These are phyloP conservation scores for Myathropa florea DNA, from an alignment of 2,888 invertebrate species.

Conservation along the genomic window DNA sequence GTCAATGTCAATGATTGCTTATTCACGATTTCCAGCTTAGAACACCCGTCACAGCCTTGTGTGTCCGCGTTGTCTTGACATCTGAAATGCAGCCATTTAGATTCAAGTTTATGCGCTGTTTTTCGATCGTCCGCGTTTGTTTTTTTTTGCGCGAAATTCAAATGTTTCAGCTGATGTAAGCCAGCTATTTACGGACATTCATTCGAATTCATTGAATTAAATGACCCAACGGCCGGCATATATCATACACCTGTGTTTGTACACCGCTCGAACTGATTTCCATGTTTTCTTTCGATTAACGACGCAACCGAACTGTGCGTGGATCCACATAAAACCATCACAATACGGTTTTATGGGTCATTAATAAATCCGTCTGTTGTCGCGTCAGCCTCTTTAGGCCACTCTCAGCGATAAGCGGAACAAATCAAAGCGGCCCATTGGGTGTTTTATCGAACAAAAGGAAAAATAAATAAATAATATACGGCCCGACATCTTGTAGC, in stretches of 20 bases:
- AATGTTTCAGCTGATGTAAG: not conserved
- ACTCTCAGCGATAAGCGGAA: not conserved
- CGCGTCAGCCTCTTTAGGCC: not conserved
- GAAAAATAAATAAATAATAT: not conserved
- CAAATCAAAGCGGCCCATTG: conserved; percentile 26
- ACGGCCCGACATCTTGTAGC: not conserved
- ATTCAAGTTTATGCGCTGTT: not conserved
- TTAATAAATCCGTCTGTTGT: conserved; percentile 11
- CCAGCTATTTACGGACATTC: not conserved
- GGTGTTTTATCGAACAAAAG: not conserved
- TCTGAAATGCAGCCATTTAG: not conserved
- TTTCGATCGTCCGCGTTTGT: not conserved
- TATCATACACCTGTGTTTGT: not conserved
- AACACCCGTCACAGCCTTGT: not conserved
- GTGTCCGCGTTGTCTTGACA: not conserved
- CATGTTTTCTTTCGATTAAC: not conserved
- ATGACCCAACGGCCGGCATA: not conserved
- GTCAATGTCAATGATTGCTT: not conserved
- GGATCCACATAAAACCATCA: not conserved
- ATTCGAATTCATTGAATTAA: not conserved
- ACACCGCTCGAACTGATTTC: not conserved
- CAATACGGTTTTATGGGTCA: conserved; percentile 18
- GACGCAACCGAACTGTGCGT: not conserved
- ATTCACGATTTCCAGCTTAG: not conserved
- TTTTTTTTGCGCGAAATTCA: conserved; percentile 15